Evolutionary conservation across 1,140 invertebrate species (phyloP).

Genomic region (Macrocentrus cingulum): DNA sequence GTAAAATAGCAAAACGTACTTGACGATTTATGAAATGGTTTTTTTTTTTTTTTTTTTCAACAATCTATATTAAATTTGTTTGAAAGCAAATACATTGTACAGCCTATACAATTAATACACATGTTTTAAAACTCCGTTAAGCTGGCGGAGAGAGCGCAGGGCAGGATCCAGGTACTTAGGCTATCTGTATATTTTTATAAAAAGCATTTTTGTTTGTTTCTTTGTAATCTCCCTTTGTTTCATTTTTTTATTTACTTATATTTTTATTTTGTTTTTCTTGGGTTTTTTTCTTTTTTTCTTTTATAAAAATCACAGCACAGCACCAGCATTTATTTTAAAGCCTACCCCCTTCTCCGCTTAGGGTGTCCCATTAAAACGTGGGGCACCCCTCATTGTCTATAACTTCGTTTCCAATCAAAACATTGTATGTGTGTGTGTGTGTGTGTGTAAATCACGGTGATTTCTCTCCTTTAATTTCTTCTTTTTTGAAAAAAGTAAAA

Average conservation of each 20-base stretch:
- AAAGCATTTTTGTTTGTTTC: slow-evolving; percentile 35
- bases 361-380: slow-evolving; percentile 50
- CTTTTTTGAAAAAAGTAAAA: slow-evolving; percentile 27
- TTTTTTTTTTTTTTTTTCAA: slow-evolving; percentile 14
- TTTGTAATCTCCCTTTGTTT: slow-evolving; percentile 25
- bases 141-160: slow-evolving; percentile 45
- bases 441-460: slow-evolving; percentile 15
- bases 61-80: slow-evolving; percentile 38
- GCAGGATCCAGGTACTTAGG: slow-evolving; percentile 55
- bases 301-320: slow-evolving; percentile 58
- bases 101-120: slow-evolving; percentile 50
- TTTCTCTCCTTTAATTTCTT: slow-evolving; percentile 19
- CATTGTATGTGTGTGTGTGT: too few species aligned
- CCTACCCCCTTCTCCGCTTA: slow-evolving; percentile 43
- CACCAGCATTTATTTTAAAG: slow-evolving; percentile 54
- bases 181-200: slow-evolving; percentile 52
- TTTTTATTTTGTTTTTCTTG: slow-evolving; percentile 27
- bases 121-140: slow-evolving; percentile 32
- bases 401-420: slow-evolving; percentile 5
- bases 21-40: slow-evolving; percentile 32
- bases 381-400: slow-evolving; percentile 31
- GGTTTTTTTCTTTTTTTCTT: slow-evolving; percentile 39
- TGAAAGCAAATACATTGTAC: slow-evolving; percentile 50
- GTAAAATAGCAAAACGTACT: slow-evolving; percentile 27
- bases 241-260: slow-evolving; percentile 11